A percentile compares a stretch with the other conserved stretches of the same genome.
Conservation (phyloP, 2,113 vertebrate genomes). For the Crotalus tigris region DNA sequence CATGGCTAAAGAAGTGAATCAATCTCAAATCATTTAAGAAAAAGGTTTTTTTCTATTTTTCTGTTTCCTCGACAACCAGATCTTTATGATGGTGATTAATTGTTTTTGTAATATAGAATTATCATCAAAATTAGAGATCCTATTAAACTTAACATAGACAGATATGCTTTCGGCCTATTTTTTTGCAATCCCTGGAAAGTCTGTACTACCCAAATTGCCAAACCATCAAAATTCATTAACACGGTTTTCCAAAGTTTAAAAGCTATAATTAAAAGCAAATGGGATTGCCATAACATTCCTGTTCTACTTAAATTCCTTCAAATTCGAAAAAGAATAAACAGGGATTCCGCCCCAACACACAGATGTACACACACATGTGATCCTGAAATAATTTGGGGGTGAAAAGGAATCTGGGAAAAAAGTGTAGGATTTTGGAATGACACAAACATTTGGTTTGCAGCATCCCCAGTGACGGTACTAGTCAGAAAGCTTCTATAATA, state of each 20-base stretch:
- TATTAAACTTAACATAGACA: background rate
- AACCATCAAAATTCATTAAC: background rate
- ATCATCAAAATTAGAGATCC: background rate
- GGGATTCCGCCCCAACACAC: background rate
- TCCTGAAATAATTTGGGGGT: background rate
- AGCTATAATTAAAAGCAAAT: background rate
- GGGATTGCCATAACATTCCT: background rate
- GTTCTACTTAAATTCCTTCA: background rate
- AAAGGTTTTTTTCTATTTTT: background rate
- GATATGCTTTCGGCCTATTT: background rate
- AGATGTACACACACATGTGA: background rate
- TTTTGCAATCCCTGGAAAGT: background rate
- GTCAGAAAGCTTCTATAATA: rapidly evolving
- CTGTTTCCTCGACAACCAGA: background rate
- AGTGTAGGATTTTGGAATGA: background rate
- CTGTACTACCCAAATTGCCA: background rate
- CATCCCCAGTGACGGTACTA: background rate
- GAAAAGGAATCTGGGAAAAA: background rate
- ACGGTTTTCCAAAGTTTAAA: background rate
- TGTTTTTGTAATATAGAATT: background rate
- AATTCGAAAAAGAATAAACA: background rate
- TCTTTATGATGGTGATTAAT: background rate
- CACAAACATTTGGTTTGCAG: background rate
- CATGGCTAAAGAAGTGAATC: background rate
- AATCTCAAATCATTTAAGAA: background rate